A percentile compares a stretch with the other conserved stretches of the same genome.
These are phyloP conservation scores for Callithrix jacchus DNA, from an alignment of 2,113 vertebrate species.

Conservation along the genomic window DNA sequence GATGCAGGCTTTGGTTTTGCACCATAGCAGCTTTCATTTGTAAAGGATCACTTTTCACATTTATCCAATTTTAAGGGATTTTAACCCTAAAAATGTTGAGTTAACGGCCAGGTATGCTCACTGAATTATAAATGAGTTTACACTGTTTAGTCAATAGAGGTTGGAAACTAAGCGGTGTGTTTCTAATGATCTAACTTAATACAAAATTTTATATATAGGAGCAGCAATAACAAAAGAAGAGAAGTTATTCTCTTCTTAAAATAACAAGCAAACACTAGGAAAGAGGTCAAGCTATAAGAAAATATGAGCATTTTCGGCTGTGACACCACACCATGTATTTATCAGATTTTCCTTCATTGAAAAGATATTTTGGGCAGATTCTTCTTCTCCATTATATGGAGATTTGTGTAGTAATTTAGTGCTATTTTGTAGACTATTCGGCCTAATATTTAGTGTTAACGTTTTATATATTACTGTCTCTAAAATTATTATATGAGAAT, in stretches of 20 bases:
- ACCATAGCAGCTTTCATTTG: conserved; percentile 27
- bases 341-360: not conserved
- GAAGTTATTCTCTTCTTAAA: not conserved
- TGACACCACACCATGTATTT: not conserved
- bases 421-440: not conserved
- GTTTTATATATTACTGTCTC: not conserved
- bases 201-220: not conserved
- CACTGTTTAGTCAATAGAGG: not conserved
- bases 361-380: not conserved
- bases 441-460: not conserved
- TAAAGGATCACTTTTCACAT: conserved; percentile 71
- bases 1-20: conserved; percentile 26
- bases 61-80: conserved; percentile 62
- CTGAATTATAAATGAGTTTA: not conserved
- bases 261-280: not conserved
- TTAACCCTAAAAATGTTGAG: conserved; percentile 30
- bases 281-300: not conserved
- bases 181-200: not conserved
- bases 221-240: not conserved
- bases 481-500: not conserved
- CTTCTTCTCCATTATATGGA: not conserved
- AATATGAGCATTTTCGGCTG: not conserved
- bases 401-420: not conserved
- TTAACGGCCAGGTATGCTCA: not conserved
- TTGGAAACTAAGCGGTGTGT: not conserved